Evolutionary conservation across 2,797 vertebrate genomes (phyloP), one percentile per base, ranked within the genome.

Genomic region (Lacerta bilineata): DNA sequence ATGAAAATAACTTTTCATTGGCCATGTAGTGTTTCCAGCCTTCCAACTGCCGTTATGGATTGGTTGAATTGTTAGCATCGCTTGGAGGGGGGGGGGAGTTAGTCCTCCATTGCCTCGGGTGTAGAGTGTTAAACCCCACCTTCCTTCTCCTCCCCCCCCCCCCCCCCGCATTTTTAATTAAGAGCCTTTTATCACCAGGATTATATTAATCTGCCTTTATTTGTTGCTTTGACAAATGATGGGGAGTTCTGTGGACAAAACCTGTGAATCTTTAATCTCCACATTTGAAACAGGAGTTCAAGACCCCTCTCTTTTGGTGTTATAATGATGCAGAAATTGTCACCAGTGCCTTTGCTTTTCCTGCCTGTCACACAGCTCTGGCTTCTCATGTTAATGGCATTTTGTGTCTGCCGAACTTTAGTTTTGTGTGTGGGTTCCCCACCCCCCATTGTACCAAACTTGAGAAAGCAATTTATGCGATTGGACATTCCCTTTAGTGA

Each of bases 401-500:
- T 5, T 64, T 23, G 78, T 23, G 87, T 86, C 50, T 90, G 0
- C 89, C 86, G 5, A 11, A 55, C 50, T 8, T n/a, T 88, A n/a
- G 39, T 59, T 88, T n/a, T 33, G 0, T 93, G 89, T 90, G 90
- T 86, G n/a, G 3, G 78, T 83, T 8, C 93, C 66, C 36, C 13
- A 91, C 92, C 76, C 83, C 93, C 93, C 85, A 2, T 3, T 82
- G 55, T 33, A 80, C n/a, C 84, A 78, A 78, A 90, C 84, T 80
- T 91, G 46, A 46, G 39, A 86, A 93, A 93, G 80, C 23, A 89
- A 33, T 75, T 90, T 95, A 89, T 85, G 80, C 92, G 6, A 82
- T 92, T 93, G 89, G 91, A 95, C 94, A 89, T 94, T 96, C 91
- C 75, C 85, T 93, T 95, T 93, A 82, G 81, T 93, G 93, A 85